A percentile compares a stretch with the other conserved stretches of the same genome.
Evolutionary conservation across 2,797 vertebrate species (phyloP).

Genomic region (Danio choprae): DNA sequence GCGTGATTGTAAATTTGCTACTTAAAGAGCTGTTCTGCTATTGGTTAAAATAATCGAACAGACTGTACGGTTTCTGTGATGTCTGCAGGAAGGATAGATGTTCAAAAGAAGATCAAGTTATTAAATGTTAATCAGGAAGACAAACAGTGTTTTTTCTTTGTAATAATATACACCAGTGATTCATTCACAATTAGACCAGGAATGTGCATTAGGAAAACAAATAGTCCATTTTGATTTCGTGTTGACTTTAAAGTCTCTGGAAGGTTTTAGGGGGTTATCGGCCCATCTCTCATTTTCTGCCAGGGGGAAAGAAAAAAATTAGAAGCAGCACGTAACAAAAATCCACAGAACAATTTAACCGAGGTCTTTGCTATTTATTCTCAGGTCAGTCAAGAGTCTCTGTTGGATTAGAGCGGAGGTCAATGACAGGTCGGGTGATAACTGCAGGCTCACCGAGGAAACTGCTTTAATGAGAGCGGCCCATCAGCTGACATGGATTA

Average conservation of each 20-base stretch:
- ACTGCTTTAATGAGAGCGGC: constrained; percentile 42
- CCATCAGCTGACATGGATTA: constrained; percentile 63
- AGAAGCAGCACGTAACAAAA: not conserved
- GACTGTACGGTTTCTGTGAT: not conserved
- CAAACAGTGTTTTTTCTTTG: constrained; percentile 17
- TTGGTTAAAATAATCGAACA: not conserved
- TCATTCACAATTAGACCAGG: constrained; percentile 18
- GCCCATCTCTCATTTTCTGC: constrained; percentile 40
- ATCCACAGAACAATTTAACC: constrained; percentile 6
- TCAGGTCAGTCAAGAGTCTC: constrained; percentile 21
- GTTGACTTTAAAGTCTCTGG: constrained; percentile 37
- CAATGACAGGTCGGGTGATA: constrained; percentile 50
- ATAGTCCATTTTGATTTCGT: constrained; percentile 27
- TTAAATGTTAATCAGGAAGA: constrained; percentile 19
- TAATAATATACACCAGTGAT: constrained; percentile 17
- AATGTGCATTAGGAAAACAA: constrained; percentile 25
- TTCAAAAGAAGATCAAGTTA: constrained; percentile 1
- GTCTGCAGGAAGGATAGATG: not conserved
- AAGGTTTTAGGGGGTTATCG: constrained; percentile 34
- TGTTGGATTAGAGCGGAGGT: constrained; percentile 45
- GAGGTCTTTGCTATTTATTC: constrained; percentile 37
- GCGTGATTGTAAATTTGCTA: not conserved
- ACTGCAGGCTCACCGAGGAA: constrained; percentile 51
- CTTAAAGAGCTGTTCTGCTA: not conserved
- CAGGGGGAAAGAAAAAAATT: constrained; percentile 27